Evolutionary conservation across 2,797 vertebrate species (phyloP).

Genomic region (Crocidura indochinensis): DNA sequence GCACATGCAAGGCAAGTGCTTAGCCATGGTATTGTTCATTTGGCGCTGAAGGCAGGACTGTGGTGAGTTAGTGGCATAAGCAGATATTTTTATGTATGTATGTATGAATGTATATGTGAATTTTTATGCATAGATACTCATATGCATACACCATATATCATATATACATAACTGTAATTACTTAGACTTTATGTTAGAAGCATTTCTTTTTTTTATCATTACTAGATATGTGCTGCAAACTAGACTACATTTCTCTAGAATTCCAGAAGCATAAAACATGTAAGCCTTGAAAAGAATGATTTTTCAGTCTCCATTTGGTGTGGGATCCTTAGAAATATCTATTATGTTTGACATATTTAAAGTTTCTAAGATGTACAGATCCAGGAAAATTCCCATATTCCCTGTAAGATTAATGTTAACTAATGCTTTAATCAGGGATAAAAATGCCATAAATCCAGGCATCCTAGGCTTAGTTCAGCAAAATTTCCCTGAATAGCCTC

Average conservation of each 20-base stretch:
- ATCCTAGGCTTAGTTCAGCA: neutral
- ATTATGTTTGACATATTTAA: neutral
- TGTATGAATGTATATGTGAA: too few species aligned
- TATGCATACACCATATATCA: too few species aligned
- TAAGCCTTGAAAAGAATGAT: constrained; percentile 10
- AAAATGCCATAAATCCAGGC: neutral
- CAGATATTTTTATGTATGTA: neutral
- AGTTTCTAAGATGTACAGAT: constrained; percentile 18
- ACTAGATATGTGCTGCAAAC: neutral
- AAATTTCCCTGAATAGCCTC: neutral
- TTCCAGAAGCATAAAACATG: neutral
- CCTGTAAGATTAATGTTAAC: neutral
- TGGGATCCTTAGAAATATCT: constrained; percentile 14
- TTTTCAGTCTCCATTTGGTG: neutral
- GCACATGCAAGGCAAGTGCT: too few species aligned
- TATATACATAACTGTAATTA: neutral
- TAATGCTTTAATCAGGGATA: too few species aligned
- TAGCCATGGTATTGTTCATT: too few species aligned
- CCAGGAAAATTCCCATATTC: neutral
- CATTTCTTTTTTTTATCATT: constrained; percentile 7
- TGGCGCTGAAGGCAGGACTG: constrained; percentile 19
- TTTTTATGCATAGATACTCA: too few species aligned
- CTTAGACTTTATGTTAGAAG: constrained; percentile 4
- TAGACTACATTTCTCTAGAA: neutral
- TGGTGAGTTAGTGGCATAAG: constrained; percentile 15